Evolutionary conservation across 2,113 vertebrate genomes (phyloP).

Genomic region (Dolichotis patagonum): DNA sequence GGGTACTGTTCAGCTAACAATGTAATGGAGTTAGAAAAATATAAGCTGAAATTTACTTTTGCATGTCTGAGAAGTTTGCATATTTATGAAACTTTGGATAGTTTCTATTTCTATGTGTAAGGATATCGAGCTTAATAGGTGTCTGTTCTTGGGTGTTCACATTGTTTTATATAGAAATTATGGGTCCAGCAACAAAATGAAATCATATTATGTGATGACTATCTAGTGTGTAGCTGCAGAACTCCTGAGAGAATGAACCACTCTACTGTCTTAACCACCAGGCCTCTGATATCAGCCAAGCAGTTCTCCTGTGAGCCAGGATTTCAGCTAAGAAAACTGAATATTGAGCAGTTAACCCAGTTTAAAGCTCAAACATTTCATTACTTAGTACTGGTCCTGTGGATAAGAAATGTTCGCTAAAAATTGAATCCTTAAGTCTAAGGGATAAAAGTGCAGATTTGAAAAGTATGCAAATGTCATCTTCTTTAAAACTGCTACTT

Average conservation of each 20-base stretch:
- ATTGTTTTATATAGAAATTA: not conserved
- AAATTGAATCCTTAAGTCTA: not conserved
- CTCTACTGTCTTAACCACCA: too few species aligned
- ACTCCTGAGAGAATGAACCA: not conserved
- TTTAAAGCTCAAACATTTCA: not conserved
- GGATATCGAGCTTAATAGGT: not conserved
- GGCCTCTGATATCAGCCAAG: not conserved
- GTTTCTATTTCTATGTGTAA: not conserved
- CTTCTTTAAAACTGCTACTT: not conserved
- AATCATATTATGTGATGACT: not conserved
- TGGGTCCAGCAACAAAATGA: not conserved
- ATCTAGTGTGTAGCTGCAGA: not conserved
- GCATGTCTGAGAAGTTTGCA: slow-evolving; percentile 5
- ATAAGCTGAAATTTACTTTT: slow-evolving; percentile 20
- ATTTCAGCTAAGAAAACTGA: not conserved
- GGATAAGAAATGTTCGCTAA: not conserved
- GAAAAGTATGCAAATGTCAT: not conserved
- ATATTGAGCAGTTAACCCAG: not conserved
- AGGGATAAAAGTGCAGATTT: not conserved
- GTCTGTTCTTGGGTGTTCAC: not conserved
- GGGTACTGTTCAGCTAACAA: not conserved
- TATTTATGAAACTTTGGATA: slow-evolving; percentile 20
- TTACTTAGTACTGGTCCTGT: not conserved
- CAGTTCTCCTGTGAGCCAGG: not conserved
- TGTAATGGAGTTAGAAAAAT: not conserved